phyloP scores from a whole-genome alignment of 2,797 vertebrate genomes.

The Gymnopithys bicolor region DNA sequence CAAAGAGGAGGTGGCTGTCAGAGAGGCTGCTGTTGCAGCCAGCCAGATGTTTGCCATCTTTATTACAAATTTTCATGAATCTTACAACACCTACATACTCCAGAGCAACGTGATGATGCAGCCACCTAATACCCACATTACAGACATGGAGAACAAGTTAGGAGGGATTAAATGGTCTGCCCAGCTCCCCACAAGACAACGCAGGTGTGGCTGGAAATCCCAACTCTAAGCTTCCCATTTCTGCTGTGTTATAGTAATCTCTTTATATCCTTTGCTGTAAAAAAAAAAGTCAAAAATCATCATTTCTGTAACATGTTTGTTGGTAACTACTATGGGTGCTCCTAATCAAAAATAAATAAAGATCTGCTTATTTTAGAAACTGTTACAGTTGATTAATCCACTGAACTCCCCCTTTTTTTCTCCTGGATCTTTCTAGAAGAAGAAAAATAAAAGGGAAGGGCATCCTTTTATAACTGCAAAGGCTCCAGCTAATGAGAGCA shows the following conservation, averaged over 20 bases:
- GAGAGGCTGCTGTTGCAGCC: constrained; percentile 6
- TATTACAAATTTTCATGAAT: constrained; percentile 14
- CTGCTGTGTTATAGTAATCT: not conserved
- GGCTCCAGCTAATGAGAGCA: constrained; percentile 32
- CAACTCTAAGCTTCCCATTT: not conserved
- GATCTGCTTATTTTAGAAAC: not conserved
- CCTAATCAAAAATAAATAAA: not conserved
- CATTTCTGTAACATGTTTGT: not conserved
- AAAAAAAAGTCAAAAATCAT: not conserved
- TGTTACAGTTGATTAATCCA: not conserved
- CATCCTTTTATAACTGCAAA: constrained; percentile 31
- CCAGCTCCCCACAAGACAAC: constrained; percentile 5
- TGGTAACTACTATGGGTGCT: not conserved
- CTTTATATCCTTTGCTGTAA: not conserved
- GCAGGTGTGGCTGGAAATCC: constrained; percentile 24
- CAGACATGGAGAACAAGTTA: constrained; percentile 25
- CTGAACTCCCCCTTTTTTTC: not conserved
- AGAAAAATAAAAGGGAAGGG: not conserved
- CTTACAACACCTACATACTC: constrained; percentile 9
- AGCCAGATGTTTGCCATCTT: constrained; percentile 30
- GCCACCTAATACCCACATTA: not conserved
- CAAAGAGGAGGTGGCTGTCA: not conserved
- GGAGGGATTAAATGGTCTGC: constrained; percentile 35
- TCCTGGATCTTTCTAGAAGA: not conserved
- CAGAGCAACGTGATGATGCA: not conserved